phyloP scores from a whole-genome alignment of 2,888 invertebrate genomes.

The Cristatella mucedo region DNA sequence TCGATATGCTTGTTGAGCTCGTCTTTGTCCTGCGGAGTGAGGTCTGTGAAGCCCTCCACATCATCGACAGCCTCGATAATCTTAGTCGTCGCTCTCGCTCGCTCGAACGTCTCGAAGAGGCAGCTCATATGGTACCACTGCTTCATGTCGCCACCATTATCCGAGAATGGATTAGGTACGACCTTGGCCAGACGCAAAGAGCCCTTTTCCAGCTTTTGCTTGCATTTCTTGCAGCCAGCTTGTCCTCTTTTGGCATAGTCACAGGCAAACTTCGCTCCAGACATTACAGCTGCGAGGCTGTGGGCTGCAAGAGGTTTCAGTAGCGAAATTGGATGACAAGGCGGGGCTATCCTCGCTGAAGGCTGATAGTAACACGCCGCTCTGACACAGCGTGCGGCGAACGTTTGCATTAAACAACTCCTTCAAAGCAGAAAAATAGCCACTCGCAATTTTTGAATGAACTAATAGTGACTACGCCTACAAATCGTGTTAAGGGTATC shows the following conservation, averaged over 20 bases:
- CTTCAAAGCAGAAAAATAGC: no score
- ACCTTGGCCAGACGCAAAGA: slow-evolving; percentile 60
- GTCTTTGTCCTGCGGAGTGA: slow-evolving; percentile 53
- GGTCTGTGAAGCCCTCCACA: slow-evolving; percentile 56
- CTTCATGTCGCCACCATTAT: slow-evolving; percentile 56
- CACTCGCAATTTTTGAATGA: no score
- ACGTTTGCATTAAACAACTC: no score
- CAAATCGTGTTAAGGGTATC: no score
- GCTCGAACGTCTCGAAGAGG: slow-evolving; percentile 58
- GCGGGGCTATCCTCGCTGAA: no score
- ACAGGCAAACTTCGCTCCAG: slow-evolving; percentile 44
- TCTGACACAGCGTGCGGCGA: no score
- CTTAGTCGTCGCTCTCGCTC: slow-evolving; percentile 64
- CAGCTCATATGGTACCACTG: slow-evolving; percentile 64
- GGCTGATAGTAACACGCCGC: no score
- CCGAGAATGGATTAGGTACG: slow-evolving; percentile 58
- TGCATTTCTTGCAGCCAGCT: slow-evolving; percentile 72
- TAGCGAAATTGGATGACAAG: no score
- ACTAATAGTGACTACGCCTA: no score
- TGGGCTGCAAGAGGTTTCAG: no score
- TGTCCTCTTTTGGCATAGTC: slow-evolving; percentile 66
- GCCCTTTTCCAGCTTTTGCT: slow-evolving; percentile 56
- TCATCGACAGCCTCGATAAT: slow-evolving; percentile 63
- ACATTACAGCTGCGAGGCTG: no score
- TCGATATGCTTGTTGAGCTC: slow-evolving; percentile 49